A percentile compares a stretch with the other conserved stretches of the same genome.
Evolutionary conservation across 2,888 invertebrate species (phyloP).

Genomic region (Polydrusus tereticollis): DNA sequence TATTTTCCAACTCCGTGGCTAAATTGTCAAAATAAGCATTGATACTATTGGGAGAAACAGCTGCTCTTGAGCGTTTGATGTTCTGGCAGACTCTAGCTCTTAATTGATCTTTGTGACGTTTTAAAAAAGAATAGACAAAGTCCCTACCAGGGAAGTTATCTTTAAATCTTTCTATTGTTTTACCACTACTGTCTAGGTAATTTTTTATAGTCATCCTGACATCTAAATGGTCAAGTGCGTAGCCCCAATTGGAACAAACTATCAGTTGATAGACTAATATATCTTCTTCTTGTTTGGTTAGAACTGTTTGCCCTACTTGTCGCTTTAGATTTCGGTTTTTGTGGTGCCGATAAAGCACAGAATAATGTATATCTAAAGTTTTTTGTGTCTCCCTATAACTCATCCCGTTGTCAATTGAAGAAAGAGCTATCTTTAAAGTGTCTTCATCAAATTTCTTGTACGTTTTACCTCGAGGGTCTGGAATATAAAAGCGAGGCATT

Average conservation of each 20-base stretch:
- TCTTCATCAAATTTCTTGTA: constrained; percentile 3
- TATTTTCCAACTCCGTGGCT: not conserved
- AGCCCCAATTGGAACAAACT: constrained; percentile 18
- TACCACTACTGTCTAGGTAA: constrained; percentile 22
- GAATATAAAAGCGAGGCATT: too few species aligned
- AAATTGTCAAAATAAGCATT: constrained; percentile 43
- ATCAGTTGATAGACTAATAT: constrained; percentile 8
- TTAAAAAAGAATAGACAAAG: constrained; percentile 39
- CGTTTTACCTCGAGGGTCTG: constrained; percentile 15
- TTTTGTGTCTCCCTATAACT: not conserved
- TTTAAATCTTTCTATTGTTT: constrained; percentile 21
- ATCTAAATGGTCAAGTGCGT: constrained; percentile 22
- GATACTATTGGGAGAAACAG: constrained; percentile 36
- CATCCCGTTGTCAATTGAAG: not conserved
- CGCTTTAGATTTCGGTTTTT: constrained; percentile 29
- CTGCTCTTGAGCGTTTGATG: constrained; percentile 40
- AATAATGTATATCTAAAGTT: not conserved
- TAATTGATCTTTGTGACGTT: not conserved
- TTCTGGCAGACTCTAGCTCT: constrained; percentile 34
- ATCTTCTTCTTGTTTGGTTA: constrained; percentile 21
- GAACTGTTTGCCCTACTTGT: constrained; percentile 24
- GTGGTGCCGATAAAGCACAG: not conserved
- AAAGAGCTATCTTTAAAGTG: not conserved
- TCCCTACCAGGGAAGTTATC: constrained; percentile 23
- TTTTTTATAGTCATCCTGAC: constrained; percentile 24